Evolutionary conservation across 1,140 invertebrate genomes (phyloP).

Genomic region (Lepidurus apus): DNA sequence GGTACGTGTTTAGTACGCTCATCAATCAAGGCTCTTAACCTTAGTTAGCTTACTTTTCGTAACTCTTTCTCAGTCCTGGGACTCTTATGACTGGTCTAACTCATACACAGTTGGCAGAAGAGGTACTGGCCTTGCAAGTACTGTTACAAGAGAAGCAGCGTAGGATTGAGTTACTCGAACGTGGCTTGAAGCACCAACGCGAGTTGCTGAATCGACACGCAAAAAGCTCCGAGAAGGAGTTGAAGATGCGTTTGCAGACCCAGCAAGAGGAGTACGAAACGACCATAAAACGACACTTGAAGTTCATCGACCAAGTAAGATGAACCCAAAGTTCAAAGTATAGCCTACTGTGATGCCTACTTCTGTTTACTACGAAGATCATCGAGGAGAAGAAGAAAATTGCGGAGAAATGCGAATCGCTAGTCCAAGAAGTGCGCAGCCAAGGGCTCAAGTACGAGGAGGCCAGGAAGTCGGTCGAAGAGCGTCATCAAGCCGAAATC

Average conservation of each 20-base stretch:
- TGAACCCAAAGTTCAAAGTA: not conserved
- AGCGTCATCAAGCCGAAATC: slow-evolving; percentile 58
- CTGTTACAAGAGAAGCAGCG: not conserved
- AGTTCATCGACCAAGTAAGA: slow-evolving; percentile 58
- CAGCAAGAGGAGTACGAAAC: slow-evolving; percentile 61
- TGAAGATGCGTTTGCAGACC: slow-evolving; percentile 46
- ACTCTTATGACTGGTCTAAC: not conserved
- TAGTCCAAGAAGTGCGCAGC: slow-evolving; percentile 50
- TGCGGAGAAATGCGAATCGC: slow-evolving; percentile 58
- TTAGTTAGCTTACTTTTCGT: not conserved
- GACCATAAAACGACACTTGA: slow-evolving; percentile 58
- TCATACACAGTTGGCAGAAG: not conserved
- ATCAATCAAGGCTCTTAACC: not conserved
- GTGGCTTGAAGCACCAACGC: slow-evolving; percentile 30
- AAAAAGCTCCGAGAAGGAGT: slow-evolving; percentile 42
- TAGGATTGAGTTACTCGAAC: slow-evolving; percentile 17
- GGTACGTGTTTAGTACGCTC: not conserved
- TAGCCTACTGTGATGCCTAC: not conserved
- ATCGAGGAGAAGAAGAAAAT: slow-evolving; percentile 59
- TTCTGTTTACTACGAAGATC: not conserved
- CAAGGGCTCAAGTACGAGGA: slow-evolving; percentile 51
- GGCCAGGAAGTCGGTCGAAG: slow-evolving; percentile 54
- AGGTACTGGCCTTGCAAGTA: not conserved
- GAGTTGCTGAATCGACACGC: slow-evolving; percentile 30
- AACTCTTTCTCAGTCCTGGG: not conserved